Evolutionary conservation across 2,888 invertebrate species (phyloP).

Genomic region (Pollenia amentaria): DNA sequence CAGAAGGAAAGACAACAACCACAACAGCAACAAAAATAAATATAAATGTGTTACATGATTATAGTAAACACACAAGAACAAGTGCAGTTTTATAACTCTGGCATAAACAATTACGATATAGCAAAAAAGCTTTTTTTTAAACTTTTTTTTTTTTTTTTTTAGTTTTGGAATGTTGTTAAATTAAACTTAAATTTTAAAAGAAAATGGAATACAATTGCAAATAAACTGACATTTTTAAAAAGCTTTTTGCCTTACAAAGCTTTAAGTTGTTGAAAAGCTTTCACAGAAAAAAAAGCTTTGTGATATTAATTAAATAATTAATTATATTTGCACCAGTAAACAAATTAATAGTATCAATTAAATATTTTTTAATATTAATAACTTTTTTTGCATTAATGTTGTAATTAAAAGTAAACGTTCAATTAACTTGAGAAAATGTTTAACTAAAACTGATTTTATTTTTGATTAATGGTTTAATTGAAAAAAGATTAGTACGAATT

Average conservation of each 20-base stretch:
- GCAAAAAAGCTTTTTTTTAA: slow-evolving; percentile 42
- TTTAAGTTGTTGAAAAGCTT: neutral
- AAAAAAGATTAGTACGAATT: no score
- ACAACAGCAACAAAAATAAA: slow-evolving; percentile 69
- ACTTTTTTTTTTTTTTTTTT: neutral
- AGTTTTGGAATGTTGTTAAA: neutral
- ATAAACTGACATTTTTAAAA: neutral
- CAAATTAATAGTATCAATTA: no score
- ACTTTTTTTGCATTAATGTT: no score
- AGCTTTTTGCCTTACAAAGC: neutral
- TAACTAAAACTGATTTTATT: no score
- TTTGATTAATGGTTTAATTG: no score
- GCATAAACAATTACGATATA: slow-evolving; percentile 27
- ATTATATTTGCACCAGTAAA: no score
- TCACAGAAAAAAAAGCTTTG: no score
- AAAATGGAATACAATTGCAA: slow-evolving; percentile 2
- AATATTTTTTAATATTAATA: no score
- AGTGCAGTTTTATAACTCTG: slow-evolving; percentile 70
- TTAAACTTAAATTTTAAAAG: neutral
- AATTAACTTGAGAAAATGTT: no score
- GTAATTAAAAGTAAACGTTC: no score
- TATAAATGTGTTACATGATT: slow-evolving; percentile 84
- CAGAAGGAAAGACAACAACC: slow-evolving; percentile 36
- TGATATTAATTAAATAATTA: no score
- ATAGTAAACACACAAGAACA: slow-evolving; percentile 80